phyloP scores from a whole-genome alignment of 2,888 invertebrate species.

The Agonopterix arenella region DNA sequence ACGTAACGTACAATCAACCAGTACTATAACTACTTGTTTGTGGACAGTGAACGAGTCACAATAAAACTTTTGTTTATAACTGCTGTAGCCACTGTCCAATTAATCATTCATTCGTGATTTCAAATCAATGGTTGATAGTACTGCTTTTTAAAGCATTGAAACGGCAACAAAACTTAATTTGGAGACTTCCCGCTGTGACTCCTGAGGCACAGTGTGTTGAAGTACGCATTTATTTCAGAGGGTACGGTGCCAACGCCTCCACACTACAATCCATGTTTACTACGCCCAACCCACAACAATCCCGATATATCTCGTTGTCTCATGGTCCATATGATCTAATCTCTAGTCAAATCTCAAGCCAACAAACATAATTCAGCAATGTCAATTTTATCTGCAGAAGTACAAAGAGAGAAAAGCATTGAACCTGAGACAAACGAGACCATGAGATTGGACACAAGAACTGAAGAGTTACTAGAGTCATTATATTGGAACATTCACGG shows the following conservation, averaged over 20 bases:
- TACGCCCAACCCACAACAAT: conserved; percentile 75
- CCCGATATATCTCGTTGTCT: conserved; percentile 80
- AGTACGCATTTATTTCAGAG: conserved; percentile 76
- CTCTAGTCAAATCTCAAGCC: conserved; percentile 30
- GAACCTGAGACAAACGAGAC: conserved; percentile 71
- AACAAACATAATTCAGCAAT: conserved; percentile 52
- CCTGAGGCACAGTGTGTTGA: conserved; percentile 59
- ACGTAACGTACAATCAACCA: too few relatives aligned
- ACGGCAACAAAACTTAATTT: conserved; percentile 55
- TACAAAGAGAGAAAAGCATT: conserved; percentile 65
- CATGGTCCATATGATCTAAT: conserved; percentile 80
- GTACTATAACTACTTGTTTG: too few relatives aligned
- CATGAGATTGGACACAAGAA: conserved; percentile 59
- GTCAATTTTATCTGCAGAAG: conserved; percentile 74
- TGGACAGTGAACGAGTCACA: too few relatives aligned
- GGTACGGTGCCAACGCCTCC: conserved; percentile 66
- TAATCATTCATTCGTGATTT: too few relatives aligned
- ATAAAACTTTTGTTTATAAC: too few relatives aligned
- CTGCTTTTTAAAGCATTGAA: conserved; percentile 21
- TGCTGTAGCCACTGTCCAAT: too few relatives aligned
- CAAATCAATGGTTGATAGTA: too few relatives aligned
- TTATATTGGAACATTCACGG: conserved; percentile 81
- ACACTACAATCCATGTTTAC: conserved; percentile 68
- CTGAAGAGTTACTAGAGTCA: conserved; percentile 71
- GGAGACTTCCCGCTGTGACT: conserved; percentile 52